Base-by-base conservation (phyloP, 2,113 vertebrate genomes). In the Rhinoptilus africanus region DNA sequence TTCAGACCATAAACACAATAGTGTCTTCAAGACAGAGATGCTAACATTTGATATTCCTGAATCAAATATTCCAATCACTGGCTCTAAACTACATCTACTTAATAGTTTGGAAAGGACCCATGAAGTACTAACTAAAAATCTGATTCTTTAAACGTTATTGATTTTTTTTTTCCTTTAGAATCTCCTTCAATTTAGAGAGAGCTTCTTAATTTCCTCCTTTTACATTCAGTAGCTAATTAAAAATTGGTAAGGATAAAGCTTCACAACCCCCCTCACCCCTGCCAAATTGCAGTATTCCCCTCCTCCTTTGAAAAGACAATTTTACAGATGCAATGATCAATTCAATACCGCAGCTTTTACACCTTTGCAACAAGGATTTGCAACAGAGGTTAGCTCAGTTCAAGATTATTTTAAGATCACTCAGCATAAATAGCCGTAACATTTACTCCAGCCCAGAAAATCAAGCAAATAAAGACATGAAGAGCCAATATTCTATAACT, bases 101-200 rank as follows among this genome's bases (percentile, higher is more conserved):
- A 87, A 84, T 76, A 82, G 83, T 96, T 89, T 97, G 94, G 94
- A 97, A 96, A 86, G 62, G 39, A 85, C 87, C 57, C 90, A 93
- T 83, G 69, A 94, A 89, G 64, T 79, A 63, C 54, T 91, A 91
- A 81, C 89, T 95, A 81, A 91, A 97, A 96, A 85, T 88, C 91
- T 86, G 88, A 92, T 96, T 96, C 82, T 90, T 97, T 96, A 97
- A 96, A 97, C 0, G 2, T 30, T 92, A 97, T 95, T 97, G 96
- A 96, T 96, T 97, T 96, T 91, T 92, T 92, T 89, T 88, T 89
- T 67, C 35, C 59, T 92, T 85, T 87, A 96, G 51, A 92, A 90
- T 92, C 79, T 50, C 34, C 64, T 95, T 93, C 93, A 89, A 93
- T 96, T 97, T 97, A 87, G 73, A 93, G 43, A 75, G 48, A 91